A percentile compares a stretch with the other conserved stretches of the same genome.
These are phyloP conservation scores for Tetrapedia diversipes DNA, from an alignment of 2,888 invertebrate species.

Conservation along the genomic window DNA sequence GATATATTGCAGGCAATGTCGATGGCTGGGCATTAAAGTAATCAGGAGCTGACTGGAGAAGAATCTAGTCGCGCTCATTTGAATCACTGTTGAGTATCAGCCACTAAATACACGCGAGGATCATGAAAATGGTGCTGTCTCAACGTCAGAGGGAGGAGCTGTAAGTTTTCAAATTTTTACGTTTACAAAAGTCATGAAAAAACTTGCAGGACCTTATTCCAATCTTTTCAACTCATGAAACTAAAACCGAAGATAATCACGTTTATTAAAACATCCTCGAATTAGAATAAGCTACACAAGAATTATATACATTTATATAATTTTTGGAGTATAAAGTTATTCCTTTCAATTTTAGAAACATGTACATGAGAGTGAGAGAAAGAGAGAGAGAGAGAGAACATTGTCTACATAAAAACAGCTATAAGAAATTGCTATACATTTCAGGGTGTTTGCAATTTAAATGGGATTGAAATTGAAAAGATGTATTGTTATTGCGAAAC, in stretches of 20 bases:
- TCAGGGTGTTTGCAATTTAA: background rate
- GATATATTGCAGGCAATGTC: constrained; percentile 72
- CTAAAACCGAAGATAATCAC: no score
- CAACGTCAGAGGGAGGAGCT: constrained; percentile 99
- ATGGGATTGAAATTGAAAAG: background rate
- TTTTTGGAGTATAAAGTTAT: no score
- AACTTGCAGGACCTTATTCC: background rate
- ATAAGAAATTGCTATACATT: background rate
- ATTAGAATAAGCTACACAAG: no score
- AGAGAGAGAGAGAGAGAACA: no score
- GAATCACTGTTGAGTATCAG: constrained; percentile 76
- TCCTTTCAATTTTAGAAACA: no score
- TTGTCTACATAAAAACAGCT: no score
- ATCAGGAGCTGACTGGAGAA: constrained; percentile 75
- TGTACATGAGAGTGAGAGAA: no score
- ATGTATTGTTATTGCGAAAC: constrained; percentile 9
- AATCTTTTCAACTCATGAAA: no score
- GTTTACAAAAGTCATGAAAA: no score
- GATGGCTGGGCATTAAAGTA: constrained; percentile 75
- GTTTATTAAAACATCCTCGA: no score
- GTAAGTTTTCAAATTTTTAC: constrained; percentile 87
- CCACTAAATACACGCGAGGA: constrained; percentile 83
- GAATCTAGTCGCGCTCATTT: constrained; percentile 75
- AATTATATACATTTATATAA: no score
- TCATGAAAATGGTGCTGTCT: constrained; percentile 99